Conservation (phyloP, 2,113 vertebrate genomes). For the Rhegmatorhina hoffmannsi region DNA sequence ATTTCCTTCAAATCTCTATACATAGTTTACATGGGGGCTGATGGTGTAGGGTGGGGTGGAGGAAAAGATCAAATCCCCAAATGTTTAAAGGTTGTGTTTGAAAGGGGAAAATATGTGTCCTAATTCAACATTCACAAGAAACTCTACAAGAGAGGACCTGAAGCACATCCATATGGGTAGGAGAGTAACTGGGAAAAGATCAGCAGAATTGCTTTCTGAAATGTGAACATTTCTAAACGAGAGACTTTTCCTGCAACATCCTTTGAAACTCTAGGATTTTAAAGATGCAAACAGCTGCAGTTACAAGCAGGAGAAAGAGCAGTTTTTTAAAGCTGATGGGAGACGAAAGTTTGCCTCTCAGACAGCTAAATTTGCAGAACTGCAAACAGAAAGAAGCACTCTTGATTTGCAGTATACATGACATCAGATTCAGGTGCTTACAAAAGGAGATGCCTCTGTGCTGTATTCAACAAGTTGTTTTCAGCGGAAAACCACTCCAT, state of each 20-base stretch:
- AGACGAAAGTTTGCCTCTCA: neutral
- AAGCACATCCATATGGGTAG: neutral
- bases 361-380: neutral
- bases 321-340: neutral
- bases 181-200: neutral
- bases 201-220: neutral
- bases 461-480: neutral
- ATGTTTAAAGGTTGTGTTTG: neutral
- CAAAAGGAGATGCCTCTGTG: neutral
- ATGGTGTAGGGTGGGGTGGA: rapidly evolving
- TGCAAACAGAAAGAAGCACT: neutral
- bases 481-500: neutral
- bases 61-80: neutral
- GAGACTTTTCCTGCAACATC: neutral
- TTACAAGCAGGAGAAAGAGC: neutral
- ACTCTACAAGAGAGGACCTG: neutral
- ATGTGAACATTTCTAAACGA: neutral
- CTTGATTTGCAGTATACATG: neutral
- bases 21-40: neutral
- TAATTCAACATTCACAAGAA: neutral
- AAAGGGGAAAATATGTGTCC: neutral
- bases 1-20: neutral
- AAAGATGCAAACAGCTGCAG: neutral
- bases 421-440: neutral
- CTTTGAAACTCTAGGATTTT: neutral